Evolutionary conservation across 2,888 invertebrate genomes (phyloP), one percentile per base, ranked within the genome.

Genomic region (Meta bourneti): DNA sequence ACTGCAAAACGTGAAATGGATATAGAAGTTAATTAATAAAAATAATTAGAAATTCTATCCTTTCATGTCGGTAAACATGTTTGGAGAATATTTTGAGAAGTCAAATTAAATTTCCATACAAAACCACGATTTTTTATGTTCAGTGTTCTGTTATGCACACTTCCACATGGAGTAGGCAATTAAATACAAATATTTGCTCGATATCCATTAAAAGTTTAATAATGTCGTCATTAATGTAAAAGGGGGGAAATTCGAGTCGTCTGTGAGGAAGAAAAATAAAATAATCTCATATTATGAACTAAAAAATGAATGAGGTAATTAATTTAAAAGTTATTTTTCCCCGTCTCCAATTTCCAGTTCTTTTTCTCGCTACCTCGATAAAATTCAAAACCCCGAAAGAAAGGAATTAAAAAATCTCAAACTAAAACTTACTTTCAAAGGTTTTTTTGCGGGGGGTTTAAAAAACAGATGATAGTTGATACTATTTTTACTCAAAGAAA

Each of bases 111-210:
- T 34, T 34, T 34, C 34, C 34, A 2, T 4, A 34, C 34, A 34
- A 34, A 34, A 34, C 34, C 34, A 34, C 34, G 34, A 34, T 34
- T 34, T 34, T 34, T 34, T 34, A 34, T 4, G 4, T 34, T 34
- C 4, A 34, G 34, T 34, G 34, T 34, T 34, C 4, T 34, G 34
- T 34, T 34, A 34, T 34, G 34, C 4, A 34, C 34, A 34, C 34
- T 34, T 34, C 34, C 34, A 34, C 4, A 4, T 34, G 34, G 34
- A 34, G 34, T 34, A 19, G 54, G 80, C 69, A 81, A 81, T 81
- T 81, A 81, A 81, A 81, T 48, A 48, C 69, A 81, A 81, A 81
- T 69, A 81, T 81, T 81, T 81, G 69, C 80, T n/a, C 61, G 11
- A 81, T 70, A 69, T 52, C 48, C 69, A 81, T 81, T 54, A 81